Evolutionary conservation across 2,888 invertebrate species (phyloP), one percentile per base, ranked within the genome.

Genomic region (Hirtodrosophila alboralis): DNA sequence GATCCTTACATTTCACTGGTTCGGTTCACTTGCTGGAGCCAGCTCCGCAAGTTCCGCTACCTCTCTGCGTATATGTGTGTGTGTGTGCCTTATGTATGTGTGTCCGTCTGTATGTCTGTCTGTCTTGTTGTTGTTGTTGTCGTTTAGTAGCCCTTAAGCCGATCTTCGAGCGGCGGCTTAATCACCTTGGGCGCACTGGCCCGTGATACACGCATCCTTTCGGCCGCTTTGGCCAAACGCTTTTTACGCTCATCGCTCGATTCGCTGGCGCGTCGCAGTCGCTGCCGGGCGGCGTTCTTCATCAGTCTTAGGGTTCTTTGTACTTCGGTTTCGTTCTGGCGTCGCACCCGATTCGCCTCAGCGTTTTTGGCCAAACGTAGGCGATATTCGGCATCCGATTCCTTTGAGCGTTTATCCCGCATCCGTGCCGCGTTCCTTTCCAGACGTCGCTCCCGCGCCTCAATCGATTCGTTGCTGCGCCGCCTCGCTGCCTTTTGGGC

Each of bases 251-350:
- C 90, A 4, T 90, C 90, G 6, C 85, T 67, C 21, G 90, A 88
- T 74, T 91, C 90, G 62, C 88, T 90, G 57, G 91, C 91, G 23
- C 90, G 88, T 48, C 90, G 84, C 77, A 90, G 72, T 33, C 90
- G 81, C 70, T 91, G 91, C 18, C 90, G 79, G 12, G 90, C 90
- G 40, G 90, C 90, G 71, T 91, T 90, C 81, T 90, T 90, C 89
- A 90, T 90, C 87, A 90, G 89, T 89, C 90, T 89, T 86, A 81
- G 60, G 75, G 90, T 89, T 88, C 90, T 89, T 88, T 91, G 90
- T 84, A 90, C 88, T 86, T 90, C 90, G 72, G 79, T 88, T 88
- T 91, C 90, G 68, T 90, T 91, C 76, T 90, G 90, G 65, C 90
- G 81, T 62, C 90, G 90, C 66, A 90, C 56, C 36, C 90, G 89